Conservation (phyloP, 2,888 invertebrate species). For the Terebella lapidaria region DNA sequence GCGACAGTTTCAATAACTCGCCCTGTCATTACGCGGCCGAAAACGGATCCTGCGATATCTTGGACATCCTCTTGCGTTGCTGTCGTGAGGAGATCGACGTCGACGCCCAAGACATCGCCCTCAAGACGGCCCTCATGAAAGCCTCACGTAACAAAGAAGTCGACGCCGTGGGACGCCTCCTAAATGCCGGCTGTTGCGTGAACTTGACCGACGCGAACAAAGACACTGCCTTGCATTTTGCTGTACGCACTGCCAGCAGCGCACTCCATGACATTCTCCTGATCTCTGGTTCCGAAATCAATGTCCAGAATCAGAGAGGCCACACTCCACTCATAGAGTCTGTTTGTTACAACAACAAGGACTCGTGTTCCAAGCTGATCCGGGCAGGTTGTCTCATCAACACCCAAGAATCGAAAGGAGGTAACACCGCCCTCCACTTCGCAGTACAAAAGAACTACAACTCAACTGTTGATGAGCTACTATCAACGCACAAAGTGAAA, state of each 20-base stretch:
- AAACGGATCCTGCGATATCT: conserved; percentile 48
- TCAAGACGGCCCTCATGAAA: conserved; percentile 52
- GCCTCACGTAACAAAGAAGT: conserved; percentile 51
- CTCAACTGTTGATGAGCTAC: conserved; percentile 42
- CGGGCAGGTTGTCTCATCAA: conserved; percentile 45
- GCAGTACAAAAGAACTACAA: conserved; percentile 51
- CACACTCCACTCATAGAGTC: conserved; percentile 52
- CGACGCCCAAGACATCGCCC: conserved; percentile 50
- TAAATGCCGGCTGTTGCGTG: conserved; percentile 42
- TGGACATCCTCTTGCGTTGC: conserved; percentile 47
- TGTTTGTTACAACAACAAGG: conserved; percentile 51
- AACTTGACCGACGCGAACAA: conserved; percentile 50
- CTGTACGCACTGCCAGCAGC: conserved; percentile 48
- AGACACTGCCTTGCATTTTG: conserved; percentile 51
- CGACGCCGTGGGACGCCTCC: conserved; percentile 44
- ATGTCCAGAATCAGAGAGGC: conserved; percentile 53
- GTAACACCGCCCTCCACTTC: conserved; percentile 51
- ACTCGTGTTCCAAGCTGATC: conserved; percentile 44
- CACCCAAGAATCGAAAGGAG: conserved; percentile 46
- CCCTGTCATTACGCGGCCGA: conserved; percentile 53
- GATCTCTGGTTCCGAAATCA: conserved; percentile 44
- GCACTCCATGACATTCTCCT: conserved; percentile 46
- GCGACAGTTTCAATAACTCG: conserved; percentile 52
- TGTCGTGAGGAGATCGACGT: conserved; percentile 46
- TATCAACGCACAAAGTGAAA: conserved; percentile 42